Evolutionary conservation across 1,140 invertebrate genomes (phyloP), one percentile per base, ranked within the genome.

Genomic region (Diuraphis noxia): DNA sequence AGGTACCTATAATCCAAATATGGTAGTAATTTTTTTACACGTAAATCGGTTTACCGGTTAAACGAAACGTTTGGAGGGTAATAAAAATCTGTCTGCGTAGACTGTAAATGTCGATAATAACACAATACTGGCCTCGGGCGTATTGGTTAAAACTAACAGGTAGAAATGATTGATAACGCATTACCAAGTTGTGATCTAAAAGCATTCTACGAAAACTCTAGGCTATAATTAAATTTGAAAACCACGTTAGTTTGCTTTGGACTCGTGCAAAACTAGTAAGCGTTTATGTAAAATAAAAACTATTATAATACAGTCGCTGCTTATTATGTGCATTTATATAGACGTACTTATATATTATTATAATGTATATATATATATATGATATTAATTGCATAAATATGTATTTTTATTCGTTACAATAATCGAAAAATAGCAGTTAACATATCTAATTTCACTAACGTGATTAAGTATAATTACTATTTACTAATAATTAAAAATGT

Each of bases 1-100:
- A 46, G 43, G 43, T 49, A n/a, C n/a, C n/a, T n/a, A 46, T 52
- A 86, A 49, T 46, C 43, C 25, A 52, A 86, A 86, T 36, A 49
- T 86, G 85, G 43, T 52, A 30, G 85, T 49, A n/a, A 30, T 84
- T 13, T 86, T 52, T 49, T 38, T 49, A 49, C 85, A n/a, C 46
- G 43, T 86, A 86, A 86, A 86, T 86, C 85, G 46, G 85, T 86
- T 86, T 86, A 86, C 82, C 41, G 82, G 82, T 84, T 84, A 84
- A 84, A 46, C 41, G 41, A 84, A 84, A 46, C 41, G 41, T 43
- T 84, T 84, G 41, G 34, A 52, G 43, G 85, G 85, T 52, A 86
- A 86, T 86, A 86, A 49, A 86, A 52, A 52, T 86, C 46, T 49
- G 34, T 52, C 46, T 49, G 34, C 38, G 46, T 86, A 86, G 85